Evolutionary conservation across 2,113 vertebrate species (phyloP).

Genomic region (Scomber colias): DNA sequence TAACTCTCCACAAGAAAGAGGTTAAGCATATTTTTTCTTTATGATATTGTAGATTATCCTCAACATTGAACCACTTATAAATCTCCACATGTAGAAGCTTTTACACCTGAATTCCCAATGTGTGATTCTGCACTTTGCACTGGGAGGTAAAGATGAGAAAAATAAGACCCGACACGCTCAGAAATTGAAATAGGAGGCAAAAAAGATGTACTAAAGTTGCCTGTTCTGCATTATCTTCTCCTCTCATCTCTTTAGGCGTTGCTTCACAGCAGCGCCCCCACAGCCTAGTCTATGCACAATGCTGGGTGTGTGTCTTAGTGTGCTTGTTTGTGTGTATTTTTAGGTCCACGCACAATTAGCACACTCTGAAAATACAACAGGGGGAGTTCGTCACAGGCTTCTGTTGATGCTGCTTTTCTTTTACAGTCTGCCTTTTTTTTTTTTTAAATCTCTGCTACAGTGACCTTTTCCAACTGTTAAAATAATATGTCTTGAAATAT

Average conservation of each 20-base stretch:
- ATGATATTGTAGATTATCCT: no score
- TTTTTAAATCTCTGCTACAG: slow-evolving; percentile 10
- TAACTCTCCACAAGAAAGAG: not conserved
- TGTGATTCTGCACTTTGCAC: no score
- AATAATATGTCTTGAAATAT: slow-evolving; percentile 38
- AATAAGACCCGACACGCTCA: not conserved
- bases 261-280: not conserved
- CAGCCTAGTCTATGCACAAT: not conserved
- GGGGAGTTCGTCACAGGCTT: slow-evolving; percentile 60
- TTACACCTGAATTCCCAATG: not conserved
- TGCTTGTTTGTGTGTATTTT: slow-evolving; percentile 10
- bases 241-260: not conserved
- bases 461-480: slow-evolving; percentile 42
- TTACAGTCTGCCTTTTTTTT: slow-evolving; percentile 37
- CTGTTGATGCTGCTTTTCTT: slow-evolving; percentile 40
- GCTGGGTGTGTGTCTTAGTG: not conserved
- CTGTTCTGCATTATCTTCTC: not conserved
- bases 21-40: no score
- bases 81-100: no score
- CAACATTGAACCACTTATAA: no score
- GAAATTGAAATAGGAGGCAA: not conserved
- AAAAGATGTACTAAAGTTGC: not conserved
- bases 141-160: no score
- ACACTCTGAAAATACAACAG: not conserved
- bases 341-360: not conserved